A percentile compares a stretch with the other conserved stretches of the same genome.
Evolutionary conservation across 2,113 vertebrate species (phyloP).

Genomic region (Litocranius walleri): DNA sequence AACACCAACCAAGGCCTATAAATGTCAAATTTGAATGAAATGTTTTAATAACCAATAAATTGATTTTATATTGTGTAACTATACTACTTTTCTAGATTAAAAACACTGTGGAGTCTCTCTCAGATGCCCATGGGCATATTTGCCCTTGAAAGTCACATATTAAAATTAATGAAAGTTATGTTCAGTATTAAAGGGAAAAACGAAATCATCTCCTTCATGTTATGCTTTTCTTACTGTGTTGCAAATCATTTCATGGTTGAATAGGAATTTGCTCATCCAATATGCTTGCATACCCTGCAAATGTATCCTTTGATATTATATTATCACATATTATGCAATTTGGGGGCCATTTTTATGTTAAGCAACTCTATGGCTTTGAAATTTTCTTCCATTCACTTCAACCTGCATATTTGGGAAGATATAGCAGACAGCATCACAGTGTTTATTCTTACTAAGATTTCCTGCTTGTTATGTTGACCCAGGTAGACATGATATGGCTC

Average conservation of each 20-base stretch:
- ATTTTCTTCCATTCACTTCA: slow-evolving; percentile 51
- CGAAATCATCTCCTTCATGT: slow-evolving; percentile 43
- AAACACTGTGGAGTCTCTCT: slow-evolving; percentile 58
- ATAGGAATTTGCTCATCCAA: slow-evolving; percentile 30
- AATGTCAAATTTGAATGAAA: slow-evolving; percentile 74
- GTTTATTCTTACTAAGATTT: not conserved
- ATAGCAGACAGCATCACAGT: not conserved
- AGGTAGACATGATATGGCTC: not conserved
- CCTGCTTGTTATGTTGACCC: not conserved
- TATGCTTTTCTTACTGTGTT: slow-evolving; percentile 52
- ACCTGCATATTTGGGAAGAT: slow-evolving; percentile 35
- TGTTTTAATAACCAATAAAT: slow-evolving; percentile 72
- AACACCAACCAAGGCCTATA: slow-evolving; percentile 39
- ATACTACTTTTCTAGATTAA: slow-evolving; percentile 74
- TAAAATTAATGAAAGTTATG: slow-evolving; percentile 59
- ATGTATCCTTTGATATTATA: slow-evolving; percentile 58
- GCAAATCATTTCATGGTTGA: slow-evolving; percentile 57
- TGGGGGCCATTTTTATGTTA: not conserved
- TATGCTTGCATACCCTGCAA: slow-evolving; percentile 59
- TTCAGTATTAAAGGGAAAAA: slow-evolving; percentile 56
- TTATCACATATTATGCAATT: slow-evolving; percentile 59
- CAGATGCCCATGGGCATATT: slow-evolving; percentile 52
- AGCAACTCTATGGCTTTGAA: slow-evolving; percentile 33
- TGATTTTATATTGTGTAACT: slow-evolving; percentile 63
- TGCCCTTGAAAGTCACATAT: slow-evolving; percentile 54